A percentile compares a stretch with the other conserved stretches of the same genome.
Conservation (phyloP, 2,797 vertebrate species). For the Mycteria americana region DNA sequence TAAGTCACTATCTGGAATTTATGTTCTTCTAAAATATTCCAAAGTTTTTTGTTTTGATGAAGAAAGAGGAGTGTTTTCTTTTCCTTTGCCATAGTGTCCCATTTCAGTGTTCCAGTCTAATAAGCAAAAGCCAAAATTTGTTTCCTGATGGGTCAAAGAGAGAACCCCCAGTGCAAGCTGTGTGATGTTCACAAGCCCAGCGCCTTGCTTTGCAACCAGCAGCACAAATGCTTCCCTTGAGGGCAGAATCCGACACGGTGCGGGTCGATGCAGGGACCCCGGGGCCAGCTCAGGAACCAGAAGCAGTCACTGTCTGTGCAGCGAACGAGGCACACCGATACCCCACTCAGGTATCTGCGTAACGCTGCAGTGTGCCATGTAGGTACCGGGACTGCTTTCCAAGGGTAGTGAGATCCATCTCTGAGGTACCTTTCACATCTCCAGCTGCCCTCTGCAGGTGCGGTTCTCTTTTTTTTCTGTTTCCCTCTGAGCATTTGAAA, state of each 20-base stretch:
- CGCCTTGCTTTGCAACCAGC: not conserved
- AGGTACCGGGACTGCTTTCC: not conserved
- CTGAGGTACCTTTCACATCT: not conserved
- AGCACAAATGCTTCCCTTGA: not conserved
- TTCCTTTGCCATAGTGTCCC: not conserved
- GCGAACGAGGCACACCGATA: accelerated
- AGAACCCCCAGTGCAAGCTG: not conserved
- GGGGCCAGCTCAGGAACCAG: not conserved
- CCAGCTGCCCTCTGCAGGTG: not conserved
- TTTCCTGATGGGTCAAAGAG: not conserved
- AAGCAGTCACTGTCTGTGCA: not conserved
- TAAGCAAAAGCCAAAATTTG: not conserved
- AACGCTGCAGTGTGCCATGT: accelerated
- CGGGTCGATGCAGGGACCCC: not conserved
- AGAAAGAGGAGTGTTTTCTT: not conserved
- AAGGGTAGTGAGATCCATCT: not conserved
- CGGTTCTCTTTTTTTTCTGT: not conserved
- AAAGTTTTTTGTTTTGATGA: not conserved
- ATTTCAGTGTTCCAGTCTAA: not conserved
- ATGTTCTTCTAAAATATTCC: not conserved
- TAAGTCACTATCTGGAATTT: not conserved
- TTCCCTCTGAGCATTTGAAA: not conserved
- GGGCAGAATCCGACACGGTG: accelerated
- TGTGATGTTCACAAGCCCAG: not conserved
- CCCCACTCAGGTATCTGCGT: accelerated